These are phyloP conservation scores for Micronycteris hirsuta DNA, from an alignment of 2,113 vertebrate genomes.

Conservation along the genomic window DNA sequence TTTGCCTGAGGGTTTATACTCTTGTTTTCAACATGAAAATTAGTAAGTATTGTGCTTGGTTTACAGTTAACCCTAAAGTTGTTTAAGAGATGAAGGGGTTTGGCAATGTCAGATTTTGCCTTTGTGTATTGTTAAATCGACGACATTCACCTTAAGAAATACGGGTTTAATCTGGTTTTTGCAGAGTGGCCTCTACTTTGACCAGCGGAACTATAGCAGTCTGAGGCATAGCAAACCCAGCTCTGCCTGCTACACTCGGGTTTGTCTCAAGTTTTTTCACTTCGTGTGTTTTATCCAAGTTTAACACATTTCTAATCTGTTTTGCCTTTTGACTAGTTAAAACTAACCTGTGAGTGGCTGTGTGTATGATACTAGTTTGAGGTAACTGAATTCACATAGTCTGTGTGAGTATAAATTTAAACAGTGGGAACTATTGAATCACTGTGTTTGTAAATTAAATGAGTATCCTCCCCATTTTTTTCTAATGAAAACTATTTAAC, in stretches of 20 bases:
- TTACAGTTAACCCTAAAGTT: conserved; percentile 18
- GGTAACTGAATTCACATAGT: neutral
- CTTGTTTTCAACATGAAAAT: conserved; percentile 19
- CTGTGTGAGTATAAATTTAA: neutral
- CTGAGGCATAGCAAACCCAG: conserved; percentile 88
- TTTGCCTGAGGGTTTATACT: conserved; percentile 18
- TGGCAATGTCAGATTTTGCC: neutral
- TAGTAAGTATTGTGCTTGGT: neutral
- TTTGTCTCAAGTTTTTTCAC: conserved; percentile 70
- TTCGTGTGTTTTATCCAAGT: conserved; percentile 11
- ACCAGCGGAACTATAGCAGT: conserved; percentile 94
- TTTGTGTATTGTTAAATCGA: neutral
- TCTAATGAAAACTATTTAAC: neutral
- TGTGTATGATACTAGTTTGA: neutral
- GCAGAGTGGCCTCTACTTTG: conserved; percentile 93
- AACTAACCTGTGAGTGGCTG: conserved; percentile 44
- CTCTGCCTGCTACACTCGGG: conserved; percentile 78
- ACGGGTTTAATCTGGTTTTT: conserved; percentile 63
- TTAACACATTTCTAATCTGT: conserved; percentile 35
- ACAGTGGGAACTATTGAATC: neutral
- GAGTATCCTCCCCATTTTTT: neutral
- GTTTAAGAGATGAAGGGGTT: neutral
- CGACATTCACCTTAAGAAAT: conserved; percentile 35
- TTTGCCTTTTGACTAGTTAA: conserved; percentile 38
- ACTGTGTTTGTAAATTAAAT: neutral